Conservation (phyloP, 92 coral and sea anemone species). For the Hydrozoanthus gracilis region DNA sequence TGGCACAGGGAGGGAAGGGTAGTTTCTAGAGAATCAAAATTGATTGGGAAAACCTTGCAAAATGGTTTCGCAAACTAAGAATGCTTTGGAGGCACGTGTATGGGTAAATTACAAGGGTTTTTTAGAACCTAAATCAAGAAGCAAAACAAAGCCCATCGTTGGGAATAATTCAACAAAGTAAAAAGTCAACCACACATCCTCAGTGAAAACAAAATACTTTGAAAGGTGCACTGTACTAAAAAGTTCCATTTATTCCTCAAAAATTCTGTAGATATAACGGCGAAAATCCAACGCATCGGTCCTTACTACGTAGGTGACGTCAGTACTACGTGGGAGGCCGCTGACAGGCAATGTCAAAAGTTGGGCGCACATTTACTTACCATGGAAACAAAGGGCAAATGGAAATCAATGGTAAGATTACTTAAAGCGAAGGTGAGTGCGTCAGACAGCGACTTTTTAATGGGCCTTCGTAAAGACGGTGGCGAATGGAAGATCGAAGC, state of each 20-base stretch:
- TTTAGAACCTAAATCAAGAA: too few relatives aligned
- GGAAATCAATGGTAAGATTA: background rate
- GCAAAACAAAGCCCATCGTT: too few relatives aligned
- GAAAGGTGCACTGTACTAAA: too few relatives aligned
- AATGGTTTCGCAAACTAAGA: too few relatives aligned
- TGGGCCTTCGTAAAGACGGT: conserved; percentile 20
- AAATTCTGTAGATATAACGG: background rate
- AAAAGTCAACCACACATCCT: too few relatives aligned
- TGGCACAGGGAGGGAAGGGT: too few relatives aligned
- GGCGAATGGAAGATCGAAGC: conserved; percentile 23
- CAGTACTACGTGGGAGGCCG: conserved; percentile 35
- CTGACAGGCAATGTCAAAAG: conserved; percentile 12
- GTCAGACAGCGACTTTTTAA: background rate
- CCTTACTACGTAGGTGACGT: conserved; percentile 26
- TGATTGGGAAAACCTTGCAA: too few relatives aligned
- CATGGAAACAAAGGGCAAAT: conserved; percentile 22
- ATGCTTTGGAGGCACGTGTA: too few relatives aligned
- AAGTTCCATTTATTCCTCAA: background rate
- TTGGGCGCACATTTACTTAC: conserved; percentile 19
- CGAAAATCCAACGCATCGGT: background rate
- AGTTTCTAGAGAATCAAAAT: too few relatives aligned
- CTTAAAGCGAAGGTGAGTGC: conserved; percentile 1
- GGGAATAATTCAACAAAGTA: too few relatives aligned
- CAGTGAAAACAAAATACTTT: too few relatives aligned
- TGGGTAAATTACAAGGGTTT: too few relatives aligned